These are phyloP conservation scores for Hymenopus coronatus DNA, from an alignment of 2,888 invertebrate genomes.

Conservation along the genomic window DNA sequence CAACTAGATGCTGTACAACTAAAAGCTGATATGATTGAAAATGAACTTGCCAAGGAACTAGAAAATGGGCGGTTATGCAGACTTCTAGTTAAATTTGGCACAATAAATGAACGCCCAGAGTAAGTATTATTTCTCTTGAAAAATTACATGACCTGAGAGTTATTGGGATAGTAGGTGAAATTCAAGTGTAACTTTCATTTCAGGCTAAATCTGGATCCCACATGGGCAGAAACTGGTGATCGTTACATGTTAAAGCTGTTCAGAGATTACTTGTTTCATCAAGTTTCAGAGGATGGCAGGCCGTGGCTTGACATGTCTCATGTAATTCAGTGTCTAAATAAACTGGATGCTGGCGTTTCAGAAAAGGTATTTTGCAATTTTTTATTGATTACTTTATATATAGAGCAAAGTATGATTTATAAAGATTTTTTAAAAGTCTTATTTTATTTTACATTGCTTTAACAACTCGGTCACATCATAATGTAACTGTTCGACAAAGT, in stretches of 20 bases:
- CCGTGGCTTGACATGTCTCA: slow-evolving; percentile 98
- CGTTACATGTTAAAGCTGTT: slow-evolving; percentile 97
- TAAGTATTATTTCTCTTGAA: slow-evolving; percentile 49
- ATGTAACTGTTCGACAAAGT: no score
- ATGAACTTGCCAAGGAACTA: slow-evolving; percentile 87
- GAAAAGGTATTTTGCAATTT: slow-evolving; percentile 60
- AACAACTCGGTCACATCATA: no score
- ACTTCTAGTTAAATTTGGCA: slow-evolving; percentile 84
- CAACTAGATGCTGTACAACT: slow-evolving; percentile 89
- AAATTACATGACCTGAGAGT: neutral
- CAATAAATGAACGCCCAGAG: slow-evolving; percentile 96
- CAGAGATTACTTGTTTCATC: slow-evolving; percentile 96
- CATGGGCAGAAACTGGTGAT: slow-evolving; percentile 98
- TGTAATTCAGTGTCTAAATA: slow-evolving; percentile 89
- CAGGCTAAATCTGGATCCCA: slow-evolving; percentile 85
- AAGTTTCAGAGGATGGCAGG: slow-evolving; percentile 85
- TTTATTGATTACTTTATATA: no score
- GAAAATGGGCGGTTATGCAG: slow-evolving; percentile 93
- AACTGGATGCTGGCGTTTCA: slow-evolving; percentile 77
- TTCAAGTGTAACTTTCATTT: slow-evolving; percentile 33
- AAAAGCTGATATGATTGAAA: slow-evolving; percentile 84
- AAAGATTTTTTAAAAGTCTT: no score
- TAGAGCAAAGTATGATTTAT: no score
- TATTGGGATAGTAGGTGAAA: neutral
- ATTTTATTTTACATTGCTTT: no score